Evolutionary conservation across 2,888 invertebrate species (phyloP), one percentile per base, ranked within the genome.

Genomic region (Amiota communis): DNA sequence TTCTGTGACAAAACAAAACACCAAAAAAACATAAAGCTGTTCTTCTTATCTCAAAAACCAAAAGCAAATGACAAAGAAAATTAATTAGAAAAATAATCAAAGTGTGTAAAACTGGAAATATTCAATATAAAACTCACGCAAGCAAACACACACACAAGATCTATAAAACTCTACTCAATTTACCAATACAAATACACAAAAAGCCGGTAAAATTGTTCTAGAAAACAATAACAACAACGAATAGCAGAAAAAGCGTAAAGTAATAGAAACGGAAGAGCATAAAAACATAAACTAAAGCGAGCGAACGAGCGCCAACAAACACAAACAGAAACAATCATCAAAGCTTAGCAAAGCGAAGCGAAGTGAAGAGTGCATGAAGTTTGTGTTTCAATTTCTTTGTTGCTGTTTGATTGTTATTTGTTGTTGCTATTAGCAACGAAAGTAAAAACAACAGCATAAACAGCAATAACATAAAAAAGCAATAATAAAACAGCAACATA

Each of bases 401-500:
- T 51, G 20, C 15, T 57, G 13, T 23, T 23, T n/a, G 23, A 23
- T 36, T 36, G 36, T 36, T 36, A 36, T 36, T 53, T n/a, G 53
- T 53, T 36, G 63, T 46, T 63, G 63, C 63, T 17, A 63, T 63
- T n/a, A 63, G 11, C 46, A 17, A 63, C 63, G 63, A 63, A 63
- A 63, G 71, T 53, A 63, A 73, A 70, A 61, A 48, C 63, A 17
- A 51, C 56, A 15, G 61, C 51, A 70, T 46, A 72, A 72, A 63
- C 64, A 75, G 36, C 59, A 65, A 47, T 63, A 78, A 75, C 73
- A 75, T n/a, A 69, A 72, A 72, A 77, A 63, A 70, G 72, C 73
- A 77, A 73, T 63, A 78, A 71, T 69, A 79, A 74, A 73, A 72
- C 69, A 74, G 73, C 48, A 75, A 75, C 71, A 70, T 63, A 76